Conservation (phyloP, 2,797 vertebrate species). For the Scyliorhinus canicula region DNA sequence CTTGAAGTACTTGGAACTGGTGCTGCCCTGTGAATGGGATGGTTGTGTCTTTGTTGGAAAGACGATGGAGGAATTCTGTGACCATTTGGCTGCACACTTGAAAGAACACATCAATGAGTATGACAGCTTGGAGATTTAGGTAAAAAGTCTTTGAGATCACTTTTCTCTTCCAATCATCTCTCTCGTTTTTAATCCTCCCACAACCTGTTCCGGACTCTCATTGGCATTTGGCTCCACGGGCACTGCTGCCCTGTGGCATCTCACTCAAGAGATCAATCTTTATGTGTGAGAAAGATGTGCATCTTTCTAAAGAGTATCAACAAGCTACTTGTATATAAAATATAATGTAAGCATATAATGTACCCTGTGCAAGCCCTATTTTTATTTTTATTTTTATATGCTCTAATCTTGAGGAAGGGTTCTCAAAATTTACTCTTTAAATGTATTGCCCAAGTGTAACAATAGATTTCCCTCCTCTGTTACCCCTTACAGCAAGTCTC, state of each 20-base stretch:
- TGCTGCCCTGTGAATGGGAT: constrained; percentile 59
- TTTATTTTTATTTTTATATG: background rate
- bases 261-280: too few relatives aligned
- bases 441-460: background rate
- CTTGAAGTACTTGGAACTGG: constrained; percentile 49
- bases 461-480: background rate
- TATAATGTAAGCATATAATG: too few relatives aligned
- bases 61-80: constrained; percentile 60
- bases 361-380: background rate
- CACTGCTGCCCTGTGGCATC: background rate
- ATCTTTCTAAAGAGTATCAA: too few relatives aligned
- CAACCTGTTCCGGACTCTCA: background rate
- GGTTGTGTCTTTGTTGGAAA: constrained; percentile 57
- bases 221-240: background rate
- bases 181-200: background rate
- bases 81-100: constrained; percentile 56
- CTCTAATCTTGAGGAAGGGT: background rate
- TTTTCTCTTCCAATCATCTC: background rate
- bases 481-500: background rate
- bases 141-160: constrained; percentile 45
- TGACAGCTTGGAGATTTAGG: constrained; percentile 67
- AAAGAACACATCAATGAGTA: constrained; percentile 60
- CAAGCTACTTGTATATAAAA: too few relatives aligned
- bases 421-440: background rate
- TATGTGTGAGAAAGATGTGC: too few relatives aligned